Evolutionary conservation across 2,888 invertebrate genomes (phyloP).

Genomic region (Aphodius granarius): DNA sequence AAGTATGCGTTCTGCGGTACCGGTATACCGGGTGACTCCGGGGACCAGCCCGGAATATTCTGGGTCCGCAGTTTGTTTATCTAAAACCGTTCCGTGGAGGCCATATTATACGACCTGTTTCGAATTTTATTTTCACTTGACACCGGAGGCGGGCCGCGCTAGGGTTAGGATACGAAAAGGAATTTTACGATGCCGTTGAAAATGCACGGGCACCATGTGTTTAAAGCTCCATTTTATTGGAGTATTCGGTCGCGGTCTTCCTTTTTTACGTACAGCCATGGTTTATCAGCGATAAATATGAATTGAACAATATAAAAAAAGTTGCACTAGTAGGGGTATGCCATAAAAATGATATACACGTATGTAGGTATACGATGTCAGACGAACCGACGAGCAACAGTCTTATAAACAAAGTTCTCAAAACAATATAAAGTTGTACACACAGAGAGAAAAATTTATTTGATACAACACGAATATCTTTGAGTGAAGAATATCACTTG

Average conservation of each 20-base stretch:
- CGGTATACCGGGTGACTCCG: no score
- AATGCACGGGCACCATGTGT: background rate
- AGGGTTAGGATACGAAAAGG: background rate
- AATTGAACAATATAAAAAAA: background rate
- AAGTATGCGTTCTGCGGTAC: background rate
- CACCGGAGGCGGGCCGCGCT: background rate
- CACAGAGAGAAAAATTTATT: no score
- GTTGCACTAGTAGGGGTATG: no score
- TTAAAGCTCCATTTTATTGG: background rate
- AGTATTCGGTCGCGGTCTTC: background rate
- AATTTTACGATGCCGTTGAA: constrained; percentile 1
- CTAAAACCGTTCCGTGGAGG: background rate
- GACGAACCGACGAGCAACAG: no score
- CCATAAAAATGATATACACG: no score
- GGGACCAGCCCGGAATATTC: background rate
- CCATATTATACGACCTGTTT: constrained; percentile 3
- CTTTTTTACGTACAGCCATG: background rate
- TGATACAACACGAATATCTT: no score
- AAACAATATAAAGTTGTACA: no score
- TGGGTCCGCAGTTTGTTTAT: background rate
- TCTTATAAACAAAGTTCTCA: no score
- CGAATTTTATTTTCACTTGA: constrained; percentile 13
- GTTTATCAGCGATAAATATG: background rate
- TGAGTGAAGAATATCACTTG: no score
- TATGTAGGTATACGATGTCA: no score